Evolutionary conservation across 2,797 vertebrate species (phyloP).

Genomic region (Halcyon chelicuti): DNA sequence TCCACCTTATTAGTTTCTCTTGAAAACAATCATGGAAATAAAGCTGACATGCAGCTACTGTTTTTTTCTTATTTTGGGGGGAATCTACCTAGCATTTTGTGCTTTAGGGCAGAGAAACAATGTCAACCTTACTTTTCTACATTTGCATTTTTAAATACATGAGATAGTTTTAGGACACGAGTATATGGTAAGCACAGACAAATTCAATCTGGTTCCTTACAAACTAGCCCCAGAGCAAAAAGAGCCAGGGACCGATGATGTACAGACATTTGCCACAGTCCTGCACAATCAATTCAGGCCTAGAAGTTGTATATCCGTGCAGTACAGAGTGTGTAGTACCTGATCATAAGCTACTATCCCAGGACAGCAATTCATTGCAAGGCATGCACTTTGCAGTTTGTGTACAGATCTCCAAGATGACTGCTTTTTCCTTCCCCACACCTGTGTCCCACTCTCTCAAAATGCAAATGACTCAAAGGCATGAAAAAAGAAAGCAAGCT

Average conservation of each 20-base stretch:
- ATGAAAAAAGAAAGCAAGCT: neutral
- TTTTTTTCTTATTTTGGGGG: neutral
- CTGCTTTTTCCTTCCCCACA: neutral
- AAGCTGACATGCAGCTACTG: neutral
- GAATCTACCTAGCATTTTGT: neutral
- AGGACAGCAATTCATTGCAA: neutral
- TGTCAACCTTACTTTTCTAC: neutral
- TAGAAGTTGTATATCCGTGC: neutral
- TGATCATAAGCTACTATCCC: neutral
- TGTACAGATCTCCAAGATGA: neutral
- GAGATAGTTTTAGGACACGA: neutral
- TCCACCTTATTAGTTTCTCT: neutral
- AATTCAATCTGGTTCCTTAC: neutral
- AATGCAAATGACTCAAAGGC: neutral
- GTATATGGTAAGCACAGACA: neutral
- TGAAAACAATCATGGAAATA: neutral
- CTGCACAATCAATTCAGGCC: neutral
- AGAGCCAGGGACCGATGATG: neutral
- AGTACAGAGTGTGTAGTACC: neutral
- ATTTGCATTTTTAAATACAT: neutral
- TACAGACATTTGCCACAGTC: neutral
- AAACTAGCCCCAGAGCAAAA: neutral
- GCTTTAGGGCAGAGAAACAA: neutral
- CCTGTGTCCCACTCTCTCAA: neutral
- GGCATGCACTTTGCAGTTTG: neutral